phyloP scores from a whole-genome alignment of 2,113 vertebrate species.

The Dicaeum eximium region DNA sequence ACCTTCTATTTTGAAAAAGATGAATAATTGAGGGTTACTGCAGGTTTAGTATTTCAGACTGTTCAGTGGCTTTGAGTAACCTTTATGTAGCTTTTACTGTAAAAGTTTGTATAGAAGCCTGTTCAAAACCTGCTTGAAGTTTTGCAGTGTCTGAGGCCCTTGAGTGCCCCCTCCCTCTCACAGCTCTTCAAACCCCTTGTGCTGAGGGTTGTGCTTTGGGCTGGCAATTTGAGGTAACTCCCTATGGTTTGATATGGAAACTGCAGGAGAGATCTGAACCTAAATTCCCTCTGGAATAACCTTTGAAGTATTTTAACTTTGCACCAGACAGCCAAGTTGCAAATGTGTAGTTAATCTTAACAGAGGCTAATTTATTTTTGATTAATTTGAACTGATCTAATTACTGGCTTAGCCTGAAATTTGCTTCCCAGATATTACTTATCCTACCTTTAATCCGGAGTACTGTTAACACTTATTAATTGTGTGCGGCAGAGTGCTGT shows the following conservation, averaged over 20 bases:
- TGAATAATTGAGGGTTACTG: background rate
- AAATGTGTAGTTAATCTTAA: slow-evolving; percentile 17
- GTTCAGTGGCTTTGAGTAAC: background rate
- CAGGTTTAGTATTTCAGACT: background rate
- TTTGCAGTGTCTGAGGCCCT: background rate
- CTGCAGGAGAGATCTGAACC: background rate
- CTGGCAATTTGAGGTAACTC: background rate
- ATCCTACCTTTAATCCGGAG: background rate
- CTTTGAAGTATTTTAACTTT: background rate
- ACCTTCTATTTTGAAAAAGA: background rate
- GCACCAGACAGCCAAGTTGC: background rate
- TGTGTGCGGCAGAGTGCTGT: background rate
- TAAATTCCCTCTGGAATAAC: background rate
- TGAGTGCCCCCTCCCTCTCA: background rate
- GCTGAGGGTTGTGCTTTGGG: background rate
- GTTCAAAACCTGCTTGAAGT: background rate
- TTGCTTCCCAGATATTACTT: background rate
- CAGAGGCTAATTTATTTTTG: background rate
- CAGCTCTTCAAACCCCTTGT: background rate
- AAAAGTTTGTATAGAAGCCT: background rate
- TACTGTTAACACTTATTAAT: background rate
- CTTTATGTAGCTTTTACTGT: background rate
- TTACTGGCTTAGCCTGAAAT: background rate
- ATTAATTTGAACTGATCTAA: background rate
- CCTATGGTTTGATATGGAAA: background rate